Evolutionary conservation across 2,113 vertebrate genomes (phyloP).

Genomic region (Lagopus muta): DNA sequence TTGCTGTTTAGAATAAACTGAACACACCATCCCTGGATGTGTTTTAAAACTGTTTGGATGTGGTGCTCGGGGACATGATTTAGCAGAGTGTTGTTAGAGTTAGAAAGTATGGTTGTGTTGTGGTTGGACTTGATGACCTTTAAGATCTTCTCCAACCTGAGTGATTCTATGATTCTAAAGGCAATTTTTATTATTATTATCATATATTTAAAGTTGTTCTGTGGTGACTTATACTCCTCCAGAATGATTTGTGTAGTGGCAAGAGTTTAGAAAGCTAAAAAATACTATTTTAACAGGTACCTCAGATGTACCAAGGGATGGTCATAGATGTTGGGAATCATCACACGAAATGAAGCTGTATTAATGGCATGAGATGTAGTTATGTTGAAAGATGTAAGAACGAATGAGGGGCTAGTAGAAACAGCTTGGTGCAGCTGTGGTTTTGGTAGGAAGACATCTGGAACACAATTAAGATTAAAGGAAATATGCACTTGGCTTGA

Average conservation of each 20-base stretch:
- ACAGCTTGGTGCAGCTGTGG: background rate
- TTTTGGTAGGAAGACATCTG: background rate
- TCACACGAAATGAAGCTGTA: background rate
- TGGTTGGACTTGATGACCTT: too few species aligned
- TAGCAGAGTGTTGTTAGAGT: too few species aligned
- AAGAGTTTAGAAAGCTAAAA: background rate
- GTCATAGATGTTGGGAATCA: background rate
- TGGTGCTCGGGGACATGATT: too few species aligned
- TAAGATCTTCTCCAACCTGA: too few species aligned
- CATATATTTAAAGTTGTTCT: background rate
- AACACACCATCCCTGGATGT: too few species aligned
- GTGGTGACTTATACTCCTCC: background rate
- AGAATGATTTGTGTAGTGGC: background rate
- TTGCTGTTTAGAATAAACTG: background rate
- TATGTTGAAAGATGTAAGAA: background rate
- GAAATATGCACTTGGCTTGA: background rate
- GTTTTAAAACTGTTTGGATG: too few species aligned
- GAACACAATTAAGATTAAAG: background rate
- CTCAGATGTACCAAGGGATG: background rate
- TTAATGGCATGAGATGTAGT: background rate
- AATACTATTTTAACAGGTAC: background rate
- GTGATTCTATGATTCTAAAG: background rate
- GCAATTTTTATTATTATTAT: background rate
- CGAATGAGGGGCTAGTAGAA: background rate
- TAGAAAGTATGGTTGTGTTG: too few species aligned